Conservation (phyloP, 2,797 vertebrate genomes). For the Microctenopoma steveboyesi region DNA sequence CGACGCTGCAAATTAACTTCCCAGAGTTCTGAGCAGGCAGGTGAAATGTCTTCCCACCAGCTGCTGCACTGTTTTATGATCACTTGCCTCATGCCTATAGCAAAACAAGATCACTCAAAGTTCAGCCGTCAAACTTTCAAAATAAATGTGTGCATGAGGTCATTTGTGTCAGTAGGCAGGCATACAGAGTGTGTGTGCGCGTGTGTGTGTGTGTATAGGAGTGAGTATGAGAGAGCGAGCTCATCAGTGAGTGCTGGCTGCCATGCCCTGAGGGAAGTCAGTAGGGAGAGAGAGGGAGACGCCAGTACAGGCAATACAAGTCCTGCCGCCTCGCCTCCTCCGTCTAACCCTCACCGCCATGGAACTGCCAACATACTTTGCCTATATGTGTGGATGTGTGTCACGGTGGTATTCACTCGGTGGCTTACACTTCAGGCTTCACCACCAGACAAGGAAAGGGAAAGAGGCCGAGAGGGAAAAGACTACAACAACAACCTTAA, state of each 20-base stretch:
- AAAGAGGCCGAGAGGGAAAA: slow-evolving; percentile 43
- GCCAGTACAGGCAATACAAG: slow-evolving; percentile 80
- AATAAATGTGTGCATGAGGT: slow-evolving; percentile 80
- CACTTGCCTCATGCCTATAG: slow-evolving; percentile 70
- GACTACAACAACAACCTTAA: slow-evolving; percentile 68
- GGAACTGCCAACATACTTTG: slow-evolving; percentile 77
- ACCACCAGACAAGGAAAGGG: slow-evolving; percentile 67
- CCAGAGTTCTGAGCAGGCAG: slow-evolving; percentile 61
- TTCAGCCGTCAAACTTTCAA: slow-evolving; percentile 81
- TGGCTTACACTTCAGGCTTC: slow-evolving; percentile 68
- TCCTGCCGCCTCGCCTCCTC: slow-evolving; percentile 75
- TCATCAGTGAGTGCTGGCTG: slow-evolving; percentile 77
- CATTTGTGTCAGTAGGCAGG: slow-evolving; percentile 78
- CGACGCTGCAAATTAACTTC: slow-evolving; percentile 62
- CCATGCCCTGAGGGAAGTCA: slow-evolving; percentile 77
- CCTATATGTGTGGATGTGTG: slow-evolving; percentile 31
- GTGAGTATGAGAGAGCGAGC: slow-evolving; percentile 37
- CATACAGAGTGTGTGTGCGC: slow-evolving; percentile 28
- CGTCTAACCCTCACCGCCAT: slow-evolving; percentile 74
- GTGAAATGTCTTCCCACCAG: slow-evolving; percentile 72
- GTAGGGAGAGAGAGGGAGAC: slow-evolving; percentile 69
- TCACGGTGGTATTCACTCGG: slow-evolving; percentile 61
- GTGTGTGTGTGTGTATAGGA: slow-evolving; percentile 28
- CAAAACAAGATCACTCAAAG: slow-evolving; percentile 80
- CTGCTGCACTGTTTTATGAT: slow-evolving; percentile 72